These are phyloP conservation scores for Perccottus glenii DNA, from an alignment of 2,113 vertebrate genomes.

Conservation along the genomic window DNA sequence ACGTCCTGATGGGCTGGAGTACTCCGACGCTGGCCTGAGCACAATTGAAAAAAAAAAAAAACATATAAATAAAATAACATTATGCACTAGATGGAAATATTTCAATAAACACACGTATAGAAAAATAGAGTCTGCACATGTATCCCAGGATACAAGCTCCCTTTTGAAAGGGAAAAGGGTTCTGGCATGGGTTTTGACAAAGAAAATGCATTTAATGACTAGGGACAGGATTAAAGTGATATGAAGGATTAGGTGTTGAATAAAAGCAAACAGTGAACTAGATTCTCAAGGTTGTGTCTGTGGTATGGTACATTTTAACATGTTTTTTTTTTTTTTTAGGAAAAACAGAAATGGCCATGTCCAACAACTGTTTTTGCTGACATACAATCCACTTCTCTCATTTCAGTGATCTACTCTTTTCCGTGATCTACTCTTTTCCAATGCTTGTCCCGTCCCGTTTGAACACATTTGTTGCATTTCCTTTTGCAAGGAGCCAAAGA, in stretches of 20 bases:
- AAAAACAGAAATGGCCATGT: slow-evolving; percentile 38
- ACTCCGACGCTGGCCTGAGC: slow-evolving; percentile 91
- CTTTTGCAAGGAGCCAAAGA: too few species aligned
- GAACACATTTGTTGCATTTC: too few species aligned
- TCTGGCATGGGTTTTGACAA: slow-evolving; percentile 6
- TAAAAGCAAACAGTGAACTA: slow-evolving; percentile 21
- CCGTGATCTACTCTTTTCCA: too few species aligned
- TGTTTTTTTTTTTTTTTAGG: too few species aligned
- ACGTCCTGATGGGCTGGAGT: slow-evolving; percentile 90
- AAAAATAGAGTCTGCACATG: neutral
- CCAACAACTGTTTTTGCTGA: slow-evolving; percentile 49
- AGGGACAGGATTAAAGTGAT: slow-evolving; percentile 11
- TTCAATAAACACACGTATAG: neutral
- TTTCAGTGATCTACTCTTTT: too few species aligned
- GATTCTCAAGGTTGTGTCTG: slow-evolving; percentile 18
- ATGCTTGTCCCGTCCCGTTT: too few species aligned
- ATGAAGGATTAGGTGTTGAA: slow-evolving; percentile 7
- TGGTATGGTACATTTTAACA: slow-evolving; percentile 16
- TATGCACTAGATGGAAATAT: neutral
- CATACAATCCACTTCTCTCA: too few species aligned
- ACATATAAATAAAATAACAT: neutral
- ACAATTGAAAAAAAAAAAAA: too few species aligned
- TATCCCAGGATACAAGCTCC: too few species aligned
- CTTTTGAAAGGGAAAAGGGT: too few species aligned
- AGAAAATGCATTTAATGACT: slow-evolving; percentile 16